These are phyloP conservation scores for Ichneumoninae sp. DNA, from an alignment of 2,888 invertebrate genomes.

Conservation along the genomic window DNA sequence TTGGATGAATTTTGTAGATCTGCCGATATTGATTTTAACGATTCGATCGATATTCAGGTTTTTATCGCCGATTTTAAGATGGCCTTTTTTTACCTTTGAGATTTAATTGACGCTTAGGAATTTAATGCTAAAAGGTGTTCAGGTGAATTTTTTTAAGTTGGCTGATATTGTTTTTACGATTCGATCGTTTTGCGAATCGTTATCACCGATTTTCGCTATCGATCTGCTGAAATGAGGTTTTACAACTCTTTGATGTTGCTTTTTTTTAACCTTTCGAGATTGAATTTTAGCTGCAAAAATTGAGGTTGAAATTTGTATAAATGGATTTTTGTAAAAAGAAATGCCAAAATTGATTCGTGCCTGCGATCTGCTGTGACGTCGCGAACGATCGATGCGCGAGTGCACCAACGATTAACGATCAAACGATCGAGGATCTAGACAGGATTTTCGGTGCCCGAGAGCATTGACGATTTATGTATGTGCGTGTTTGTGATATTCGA, in stretches of 20 bases:
- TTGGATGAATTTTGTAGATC: not conserved
- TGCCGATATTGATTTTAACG: not conserved
- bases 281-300: no score
- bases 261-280: not conserved
- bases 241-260: not conserved
- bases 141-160: not conserved
- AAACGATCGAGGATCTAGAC: slow-evolving; percentile 31
- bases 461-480: slow-evolving; percentile 31
- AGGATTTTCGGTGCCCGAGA: slow-evolving; percentile 34
- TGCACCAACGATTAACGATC: slow-evolving; percentile 31
- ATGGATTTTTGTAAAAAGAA: not conserved
- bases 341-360: not conserved
- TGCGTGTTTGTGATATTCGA: slow-evolving; percentile 39
- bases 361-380: slow-evolving; percentile 62
- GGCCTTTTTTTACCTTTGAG: not conserved
- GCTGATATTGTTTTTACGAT: not conserved
- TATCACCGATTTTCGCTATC: slow-evolving; percentile 34
- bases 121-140: not conserved
- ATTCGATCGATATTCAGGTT: not conserved
- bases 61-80: slow-evolving; percentile 2
- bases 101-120: not conserved
- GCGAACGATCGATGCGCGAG: slow-evolving; percentile 56
- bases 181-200: not conserved
- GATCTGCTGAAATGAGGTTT: slow-evolving; percentile 56
- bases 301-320: not conserved